phyloP scores from a whole-genome alignment of 2,888 invertebrate genomes.

The Nomada ruficornis region DNA sequence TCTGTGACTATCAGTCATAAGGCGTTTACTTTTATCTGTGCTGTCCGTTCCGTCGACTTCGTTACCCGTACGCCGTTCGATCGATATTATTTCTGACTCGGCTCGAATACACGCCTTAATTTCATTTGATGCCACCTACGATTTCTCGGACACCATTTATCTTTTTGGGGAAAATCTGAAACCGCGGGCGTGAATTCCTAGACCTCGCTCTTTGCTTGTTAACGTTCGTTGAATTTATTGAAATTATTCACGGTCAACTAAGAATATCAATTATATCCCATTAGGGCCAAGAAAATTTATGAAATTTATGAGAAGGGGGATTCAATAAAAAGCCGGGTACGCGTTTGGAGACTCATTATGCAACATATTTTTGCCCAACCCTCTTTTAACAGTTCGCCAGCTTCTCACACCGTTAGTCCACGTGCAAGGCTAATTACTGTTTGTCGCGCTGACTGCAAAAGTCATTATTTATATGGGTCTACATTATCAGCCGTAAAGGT shows the following conservation, averaged over 20 bases:
- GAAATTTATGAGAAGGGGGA: conserved; percentile 61
- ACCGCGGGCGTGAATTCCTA: background rate
- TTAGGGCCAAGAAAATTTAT: conserved; percentile 67
- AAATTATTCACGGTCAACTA: conserved; percentile 68
- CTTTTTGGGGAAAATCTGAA: conserved; percentile 34
- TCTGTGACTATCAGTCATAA: conserved; percentile 62
- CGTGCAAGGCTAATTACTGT: conserved; percentile 72
- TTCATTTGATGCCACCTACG: conserved; percentile 54
- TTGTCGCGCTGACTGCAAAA: conserved; percentile 51
- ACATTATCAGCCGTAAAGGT: conserved; percentile 57
- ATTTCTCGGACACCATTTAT: conserved; percentile 56
- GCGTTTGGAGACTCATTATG: conserved; percentile 34
- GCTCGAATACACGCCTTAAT: conserved; percentile 59
- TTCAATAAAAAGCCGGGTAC: background rate
- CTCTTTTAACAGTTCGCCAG: conserved; percentile 37
- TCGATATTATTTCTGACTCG: conserved; percentile 62
- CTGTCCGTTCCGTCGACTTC: conserved; percentile 37
- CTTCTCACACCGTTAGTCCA: conserved; percentile 53
- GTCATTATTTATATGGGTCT: conserved; percentile 64
- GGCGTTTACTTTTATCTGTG: conserved; percentile 55
- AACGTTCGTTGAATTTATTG: conserved; percentile 6
- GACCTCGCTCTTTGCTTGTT: conserved; percentile 2
- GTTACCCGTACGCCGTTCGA: conserved; percentile 29
- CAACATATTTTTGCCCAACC: conserved; percentile 28
- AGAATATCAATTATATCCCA: conserved; percentile 24